Base-by-base conservation (phyloP, 2,888 invertebrate species). In the Antitype chi region DNA sequence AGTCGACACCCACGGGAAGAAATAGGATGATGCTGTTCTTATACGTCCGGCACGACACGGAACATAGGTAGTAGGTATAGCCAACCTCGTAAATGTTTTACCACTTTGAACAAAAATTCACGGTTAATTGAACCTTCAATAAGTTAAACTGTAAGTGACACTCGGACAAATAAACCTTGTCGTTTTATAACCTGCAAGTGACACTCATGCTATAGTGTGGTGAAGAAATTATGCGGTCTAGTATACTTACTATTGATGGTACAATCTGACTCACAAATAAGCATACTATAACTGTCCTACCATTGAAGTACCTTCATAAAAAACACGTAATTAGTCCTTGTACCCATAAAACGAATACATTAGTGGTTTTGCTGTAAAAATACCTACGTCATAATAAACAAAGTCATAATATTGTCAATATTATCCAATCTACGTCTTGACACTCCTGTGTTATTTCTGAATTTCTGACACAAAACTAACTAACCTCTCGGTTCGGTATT, bases 211-310 rank as follows among this genome's bases (percentile, higher is more conserved):
- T 38, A 38, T 38, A 6, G 38, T 38, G 38, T 38, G 5, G 38
- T 38, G 43, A 47, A 55, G 23, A 0, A 53, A 53, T 55, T 55
- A 57, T 25, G 57, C 2, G n/a, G n/a, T 53, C 17, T n/a, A 53
- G 32, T n/a, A 17, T 15, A 17, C 3, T 9, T n/a, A 11, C 7
- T 20, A n/a, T 53, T n/a, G 57, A 49, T 70, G 15, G 49, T 47
- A 32, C 52, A 23, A n/a, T 53, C 13, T 62, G 60, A 74, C 70
- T 74, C 62, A 62, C n/a, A 43, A 70, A 70, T 74, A 62, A 62
- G 47, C 59, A 70, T 53, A 47, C 55, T 43, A 53, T 55, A 53
- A 28, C 43, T 11, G n/a, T 68, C 53, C n/a, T 73, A 63, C 75
- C 63, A 49, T 57, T 38, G 49, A 63, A 63, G 20, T 20, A 32